phyloP scores from a whole-genome alignment of 2,797 vertebrate species.

The Falco berigora region DNA sequence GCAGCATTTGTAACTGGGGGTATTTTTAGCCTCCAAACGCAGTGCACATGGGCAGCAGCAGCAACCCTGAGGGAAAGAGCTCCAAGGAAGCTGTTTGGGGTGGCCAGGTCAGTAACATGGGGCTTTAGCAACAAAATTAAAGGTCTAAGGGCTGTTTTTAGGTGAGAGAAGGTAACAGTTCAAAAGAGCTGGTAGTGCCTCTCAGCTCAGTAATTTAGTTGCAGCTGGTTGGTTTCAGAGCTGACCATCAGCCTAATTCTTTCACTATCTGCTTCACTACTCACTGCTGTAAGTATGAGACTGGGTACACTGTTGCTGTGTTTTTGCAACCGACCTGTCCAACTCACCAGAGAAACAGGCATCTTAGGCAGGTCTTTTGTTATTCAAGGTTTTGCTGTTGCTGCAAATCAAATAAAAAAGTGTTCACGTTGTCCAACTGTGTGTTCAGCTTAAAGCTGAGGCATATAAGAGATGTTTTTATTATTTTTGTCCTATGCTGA shows the following conservation, averaged over 20 bases:
- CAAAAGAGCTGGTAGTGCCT: not conserved
- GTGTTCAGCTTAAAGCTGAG: not conserved
- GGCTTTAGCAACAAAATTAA: not conserved
- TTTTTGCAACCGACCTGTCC: not conserved
- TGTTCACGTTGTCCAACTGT: not conserved
- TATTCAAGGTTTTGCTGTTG: not conserved
- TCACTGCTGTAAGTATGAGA: too few relatives aligned
- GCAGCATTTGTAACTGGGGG: not conserved
- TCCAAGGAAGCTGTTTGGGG: not conserved
- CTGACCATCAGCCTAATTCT: not conserved
- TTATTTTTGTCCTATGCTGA: not conserved
- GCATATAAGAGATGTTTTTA: not conserved
- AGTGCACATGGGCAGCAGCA: not conserved
- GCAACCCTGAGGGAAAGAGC: not conserved
- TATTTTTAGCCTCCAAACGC: slow-evolving; percentile 16
- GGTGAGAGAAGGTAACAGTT: not conserved
- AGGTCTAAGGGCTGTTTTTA: not conserved
- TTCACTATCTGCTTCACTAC: fast-evolving
- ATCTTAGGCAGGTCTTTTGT: not conserved
- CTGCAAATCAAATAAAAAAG: not conserved
- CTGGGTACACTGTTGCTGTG: not conserved
- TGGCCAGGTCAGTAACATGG: fast-evolving
- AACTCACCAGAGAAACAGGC: not conserved
- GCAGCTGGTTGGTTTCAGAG: not conserved
- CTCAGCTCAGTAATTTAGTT: not conserved